Percentiles rank a stretch among this genome's conserved stretches.
Evolutionary conservation across 2,888 invertebrate species (phyloP).

Genomic region (Oscheius sp.): DNA sequence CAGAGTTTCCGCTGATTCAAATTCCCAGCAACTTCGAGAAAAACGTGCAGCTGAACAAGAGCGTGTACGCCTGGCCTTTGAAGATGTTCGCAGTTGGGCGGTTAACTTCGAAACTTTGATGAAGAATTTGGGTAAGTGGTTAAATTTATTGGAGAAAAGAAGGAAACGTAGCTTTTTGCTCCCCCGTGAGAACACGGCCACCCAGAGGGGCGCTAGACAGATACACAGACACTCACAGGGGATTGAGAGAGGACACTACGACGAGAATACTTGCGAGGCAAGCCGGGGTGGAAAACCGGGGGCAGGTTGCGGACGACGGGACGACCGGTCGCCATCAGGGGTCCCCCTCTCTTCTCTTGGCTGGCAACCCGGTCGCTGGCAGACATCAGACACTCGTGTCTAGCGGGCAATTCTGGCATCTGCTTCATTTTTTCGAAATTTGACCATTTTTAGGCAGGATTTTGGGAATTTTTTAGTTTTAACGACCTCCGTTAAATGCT

Average conservation of each 20-base stretch:
- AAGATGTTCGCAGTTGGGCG: conserved; percentile 1
- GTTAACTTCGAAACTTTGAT: conserved; percentile 20
- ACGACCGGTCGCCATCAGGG: conserved; percentile 22
- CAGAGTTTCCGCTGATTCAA: too few species aligned
- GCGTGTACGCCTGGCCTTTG: background rate
- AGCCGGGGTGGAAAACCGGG: background rate
- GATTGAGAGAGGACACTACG: conserved; percentile 10
- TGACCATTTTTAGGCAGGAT: too few species aligned
- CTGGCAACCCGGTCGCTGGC: conserved; percentile 5
- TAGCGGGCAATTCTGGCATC: background rate
- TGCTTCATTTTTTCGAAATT: too few species aligned
- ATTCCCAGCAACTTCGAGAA: too few species aligned
- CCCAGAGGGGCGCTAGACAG: background rate
- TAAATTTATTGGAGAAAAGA: too few species aligned
- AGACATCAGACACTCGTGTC: conserved; percentile 1
- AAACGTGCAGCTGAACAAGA: too few species aligned
- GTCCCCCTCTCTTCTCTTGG: conserved; percentile 2
- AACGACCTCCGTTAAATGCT: too few species aligned
- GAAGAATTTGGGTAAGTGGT: conserved; percentile 8
- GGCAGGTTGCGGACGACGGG: conserved; percentile 23
- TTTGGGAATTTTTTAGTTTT: too few species aligned
- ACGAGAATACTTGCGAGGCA: conserved; percentile 31
- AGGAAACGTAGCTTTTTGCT: background rate
- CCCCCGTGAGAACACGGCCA: too few species aligned
- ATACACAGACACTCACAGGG: background rate